Evolutionary conservation across 2,113 vertebrate species (phyloP).

Genomic region (Accipiter cooperii): DNA sequence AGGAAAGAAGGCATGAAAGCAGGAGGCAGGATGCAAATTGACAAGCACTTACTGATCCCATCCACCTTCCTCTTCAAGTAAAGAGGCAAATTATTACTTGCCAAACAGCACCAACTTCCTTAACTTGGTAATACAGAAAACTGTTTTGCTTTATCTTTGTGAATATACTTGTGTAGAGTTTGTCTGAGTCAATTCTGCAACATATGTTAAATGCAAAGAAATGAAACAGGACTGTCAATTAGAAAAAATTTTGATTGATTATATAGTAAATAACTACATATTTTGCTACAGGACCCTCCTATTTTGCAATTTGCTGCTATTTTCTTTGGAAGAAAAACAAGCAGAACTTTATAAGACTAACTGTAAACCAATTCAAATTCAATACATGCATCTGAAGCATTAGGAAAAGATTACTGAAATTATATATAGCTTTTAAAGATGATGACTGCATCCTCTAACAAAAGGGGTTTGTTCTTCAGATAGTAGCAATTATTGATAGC

Average conservation of each 20-base stretch:
- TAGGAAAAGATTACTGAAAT: background rate
- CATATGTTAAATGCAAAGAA: background rate
- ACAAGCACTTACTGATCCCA: background rate
- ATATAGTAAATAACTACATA: background rate
- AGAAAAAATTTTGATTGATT: background rate
- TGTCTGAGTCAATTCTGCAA: background rate
- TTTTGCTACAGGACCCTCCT: conserved; percentile 33
- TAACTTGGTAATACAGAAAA: background rate
- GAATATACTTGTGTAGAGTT: background rate
- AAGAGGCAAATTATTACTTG: background rate
- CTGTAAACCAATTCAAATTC: background rate
- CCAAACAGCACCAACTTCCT: background rate
- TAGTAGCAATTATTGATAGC: background rate
- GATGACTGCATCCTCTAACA: background rate
- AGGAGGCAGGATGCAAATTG: background rate
- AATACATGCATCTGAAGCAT: background rate
- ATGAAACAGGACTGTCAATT: background rate
- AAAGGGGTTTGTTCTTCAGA: background rate
- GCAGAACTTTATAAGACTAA: background rate
- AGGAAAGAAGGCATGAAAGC: background rate
- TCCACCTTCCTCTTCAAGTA: background rate
- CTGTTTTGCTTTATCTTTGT: background rate
- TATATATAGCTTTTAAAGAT: background rate
- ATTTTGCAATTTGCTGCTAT: conserved; percentile 10
- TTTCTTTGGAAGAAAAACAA: conserved; percentile 12